phyloP scores from a whole-genome alignment of 2,113 vertebrate genomes.

The Clarias batrachus region DNA sequence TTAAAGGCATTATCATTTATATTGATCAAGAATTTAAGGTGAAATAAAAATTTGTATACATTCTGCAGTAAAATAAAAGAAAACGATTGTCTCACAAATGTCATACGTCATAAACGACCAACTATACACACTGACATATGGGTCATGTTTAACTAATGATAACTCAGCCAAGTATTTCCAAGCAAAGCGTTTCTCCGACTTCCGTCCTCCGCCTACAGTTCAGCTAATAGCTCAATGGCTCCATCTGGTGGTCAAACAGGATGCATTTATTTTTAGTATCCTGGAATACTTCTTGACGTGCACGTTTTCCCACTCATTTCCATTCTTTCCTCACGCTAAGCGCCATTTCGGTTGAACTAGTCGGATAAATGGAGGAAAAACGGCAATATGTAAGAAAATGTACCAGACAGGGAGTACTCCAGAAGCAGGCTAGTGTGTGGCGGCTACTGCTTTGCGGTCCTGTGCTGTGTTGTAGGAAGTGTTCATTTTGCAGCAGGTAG shows the following conservation, averaged over 20 bases:
- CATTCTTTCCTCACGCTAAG: background rate
- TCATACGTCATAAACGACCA: too few relatives aligned
- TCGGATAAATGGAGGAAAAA: background rate
- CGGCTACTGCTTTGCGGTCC: background rate
- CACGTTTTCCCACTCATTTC: background rate
- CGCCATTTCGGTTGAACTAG: background rate
- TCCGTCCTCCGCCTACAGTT: background rate
- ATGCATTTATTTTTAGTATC: background rate
- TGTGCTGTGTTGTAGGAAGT: background rate
- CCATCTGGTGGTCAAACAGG: slow-evolving; percentile 40
- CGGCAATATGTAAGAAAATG: background rate
- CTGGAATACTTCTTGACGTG: background rate
- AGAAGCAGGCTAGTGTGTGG: background rate
- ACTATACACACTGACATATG: background rate
- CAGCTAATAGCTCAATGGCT: slow-evolving; percentile 2
- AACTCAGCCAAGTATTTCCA: background rate
- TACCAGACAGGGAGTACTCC: background rate
- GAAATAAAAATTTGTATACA: background rate
- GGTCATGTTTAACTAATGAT: background rate
- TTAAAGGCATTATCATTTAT: background rate
- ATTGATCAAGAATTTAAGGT: background rate
- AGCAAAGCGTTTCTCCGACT: background rate
- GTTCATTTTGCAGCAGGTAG: background rate
- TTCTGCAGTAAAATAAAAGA: background rate
- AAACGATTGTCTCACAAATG: background rate